A percentile compares a stretch with the other conserved stretches of the same genome.
Conservation (phyloP, 1,140 invertebrate species). For the Hormaphis cornu region DNA sequence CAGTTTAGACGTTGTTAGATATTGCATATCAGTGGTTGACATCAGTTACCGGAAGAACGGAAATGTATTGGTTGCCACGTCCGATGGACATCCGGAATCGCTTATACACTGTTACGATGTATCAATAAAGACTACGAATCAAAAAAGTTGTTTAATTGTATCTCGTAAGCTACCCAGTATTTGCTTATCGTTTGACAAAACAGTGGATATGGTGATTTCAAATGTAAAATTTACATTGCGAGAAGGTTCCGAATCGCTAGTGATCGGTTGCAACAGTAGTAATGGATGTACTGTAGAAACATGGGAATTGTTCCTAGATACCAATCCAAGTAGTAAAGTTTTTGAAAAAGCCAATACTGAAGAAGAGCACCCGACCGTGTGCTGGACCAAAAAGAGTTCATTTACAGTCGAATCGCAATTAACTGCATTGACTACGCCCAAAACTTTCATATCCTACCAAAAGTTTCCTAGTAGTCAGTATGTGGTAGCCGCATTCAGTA, state of each 20-base stretch:
- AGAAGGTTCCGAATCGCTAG: conserved; percentile 71
- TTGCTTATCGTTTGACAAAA: conserved; percentile 43
- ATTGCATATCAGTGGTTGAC: conserved; percentile 63
- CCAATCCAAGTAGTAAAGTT: conserved; percentile 16
- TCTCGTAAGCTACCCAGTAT: conserved; percentile 72
- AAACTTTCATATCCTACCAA: conserved; percentile 21
- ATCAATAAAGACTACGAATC: conserved; percentile 50
- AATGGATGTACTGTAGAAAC: conserved; percentile 64
- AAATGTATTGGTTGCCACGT: conserved; percentile 65
- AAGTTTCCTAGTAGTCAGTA: conserved; percentile 18
- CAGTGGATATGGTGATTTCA: conserved; percentile 33
- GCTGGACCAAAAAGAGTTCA: conserved; percentile 25
- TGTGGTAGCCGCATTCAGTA: conserved; percentile 19
- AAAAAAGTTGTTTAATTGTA: conserved; percentile 49
- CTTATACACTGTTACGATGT: conserved; percentile 41
- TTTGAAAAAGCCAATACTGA: conserved; percentile 24
- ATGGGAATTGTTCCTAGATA: conserved; percentile 74
- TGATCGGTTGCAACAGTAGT: conserved; percentile 57
- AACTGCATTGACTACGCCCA: conserved; percentile 22
- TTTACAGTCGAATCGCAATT: conserved; percentile 10
- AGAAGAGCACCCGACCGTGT: conserved; percentile 13
- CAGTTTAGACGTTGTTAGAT: conserved; percentile 61
- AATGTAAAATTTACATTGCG: conserved; percentile 64
- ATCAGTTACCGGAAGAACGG: conserved; percentile 70
- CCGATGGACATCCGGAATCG: conserved; percentile 51